phyloP scores from a whole-genome alignment of 2,113 vertebrate species.

The Pachyramphus minor region DNA sequence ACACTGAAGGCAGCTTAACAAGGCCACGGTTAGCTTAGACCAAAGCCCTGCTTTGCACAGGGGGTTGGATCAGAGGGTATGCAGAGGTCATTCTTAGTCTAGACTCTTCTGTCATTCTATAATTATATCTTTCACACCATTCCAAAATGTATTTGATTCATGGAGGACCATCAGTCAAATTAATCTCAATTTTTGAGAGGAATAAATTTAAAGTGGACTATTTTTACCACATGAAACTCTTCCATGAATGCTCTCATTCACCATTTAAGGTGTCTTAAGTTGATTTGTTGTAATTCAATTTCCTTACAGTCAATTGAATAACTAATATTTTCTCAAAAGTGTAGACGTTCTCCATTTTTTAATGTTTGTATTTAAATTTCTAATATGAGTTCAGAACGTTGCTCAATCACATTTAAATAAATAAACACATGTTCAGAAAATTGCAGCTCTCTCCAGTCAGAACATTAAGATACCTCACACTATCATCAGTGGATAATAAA shows the following conservation, averaged over 20 bases:
- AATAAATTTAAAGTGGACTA: background rate
- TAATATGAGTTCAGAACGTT: background rate
- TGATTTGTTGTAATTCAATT: background rate
- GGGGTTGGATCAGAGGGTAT: background rate
- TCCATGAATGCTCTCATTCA: background rate
- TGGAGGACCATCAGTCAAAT: background rate
- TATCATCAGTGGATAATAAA: background rate
- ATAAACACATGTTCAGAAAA: background rate
- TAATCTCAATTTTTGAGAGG: background rate
- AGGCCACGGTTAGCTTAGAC: background rate
- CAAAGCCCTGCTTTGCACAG: background rate
- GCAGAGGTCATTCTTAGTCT: background rate
- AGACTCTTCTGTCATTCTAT: background rate
- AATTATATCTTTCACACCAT: background rate
- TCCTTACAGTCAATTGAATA: background rate
- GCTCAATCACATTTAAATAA: background rate
- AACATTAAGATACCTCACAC: background rate
- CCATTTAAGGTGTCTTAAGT: background rate
- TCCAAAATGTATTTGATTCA: background rate
- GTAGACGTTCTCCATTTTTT: background rate
- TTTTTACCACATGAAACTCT: background rate
- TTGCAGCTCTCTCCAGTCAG: background rate
- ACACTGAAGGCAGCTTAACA: background rate
- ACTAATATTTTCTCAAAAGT: background rate
- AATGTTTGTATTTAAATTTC: background rate